Conservation (phyloP, 2,797 vertebrate genomes). For the Mastacembelus armatus region DNA sequence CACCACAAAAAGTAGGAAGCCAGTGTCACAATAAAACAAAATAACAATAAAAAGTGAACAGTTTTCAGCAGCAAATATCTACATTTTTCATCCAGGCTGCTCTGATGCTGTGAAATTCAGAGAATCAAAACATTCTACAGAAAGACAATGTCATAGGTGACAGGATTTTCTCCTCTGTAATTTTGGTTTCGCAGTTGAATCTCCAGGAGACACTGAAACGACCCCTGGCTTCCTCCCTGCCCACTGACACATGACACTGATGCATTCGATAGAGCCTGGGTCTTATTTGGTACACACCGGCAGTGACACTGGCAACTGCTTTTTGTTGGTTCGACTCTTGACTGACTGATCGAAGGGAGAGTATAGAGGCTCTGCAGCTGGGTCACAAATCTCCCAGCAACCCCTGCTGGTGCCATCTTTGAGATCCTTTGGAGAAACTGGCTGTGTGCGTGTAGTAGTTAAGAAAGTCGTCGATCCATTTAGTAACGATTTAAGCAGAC, state of each 20-base stretch:
- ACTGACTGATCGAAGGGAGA: constrained; percentile 30
- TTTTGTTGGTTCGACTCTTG: constrained; percentile 58
- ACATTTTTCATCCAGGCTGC: constrained; percentile 63
- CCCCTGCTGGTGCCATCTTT: constrained; percentile 37
- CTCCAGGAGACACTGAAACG: constrained; percentile 48
- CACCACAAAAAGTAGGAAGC: constrained; percentile 72
- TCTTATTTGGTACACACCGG: constrained; percentile 77
- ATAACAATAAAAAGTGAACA: constrained; percentile 71
- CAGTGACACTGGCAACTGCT: constrained; percentile 75
- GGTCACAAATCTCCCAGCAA: constrained; percentile 22
- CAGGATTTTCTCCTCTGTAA: constrained; percentile 50
- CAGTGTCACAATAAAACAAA: constrained; percentile 77
- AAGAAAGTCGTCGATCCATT: background rate
- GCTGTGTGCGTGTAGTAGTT: constrained; percentile 10
- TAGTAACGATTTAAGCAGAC: background rate
- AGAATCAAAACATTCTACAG: constrained; percentile 70
- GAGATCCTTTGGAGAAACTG: constrained; percentile 48
- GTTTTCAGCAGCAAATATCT: constrained; percentile 75
- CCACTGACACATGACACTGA: constrained; percentile 45
- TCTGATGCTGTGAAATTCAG: constrained; percentile 49
- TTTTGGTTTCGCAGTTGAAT: constrained; percentile 66
- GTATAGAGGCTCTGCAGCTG: constrained; percentile 28
- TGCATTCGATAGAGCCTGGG: constrained; percentile 56
- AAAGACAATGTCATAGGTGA: constrained; percentile 55
- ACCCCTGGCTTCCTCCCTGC: constrained; percentile 31